Evolutionary conservation across 2,797 vertebrate species (phyloP).

Genomic region (Poliocrania exsul): DNA sequence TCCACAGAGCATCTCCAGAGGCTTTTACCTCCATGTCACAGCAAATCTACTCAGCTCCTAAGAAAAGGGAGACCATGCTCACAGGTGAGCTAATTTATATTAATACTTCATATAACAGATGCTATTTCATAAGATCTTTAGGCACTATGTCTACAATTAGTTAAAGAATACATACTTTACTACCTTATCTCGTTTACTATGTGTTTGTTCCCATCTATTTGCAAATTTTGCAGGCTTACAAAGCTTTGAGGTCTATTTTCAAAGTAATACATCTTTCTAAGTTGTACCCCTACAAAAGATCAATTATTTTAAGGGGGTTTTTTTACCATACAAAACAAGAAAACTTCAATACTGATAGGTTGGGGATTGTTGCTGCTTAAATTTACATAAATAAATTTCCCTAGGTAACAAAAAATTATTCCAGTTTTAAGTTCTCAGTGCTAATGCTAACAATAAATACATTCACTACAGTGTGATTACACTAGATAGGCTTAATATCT

Average conservation of each 20-base stretch:
- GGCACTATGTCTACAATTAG: conserved; percentile 13
- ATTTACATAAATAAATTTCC: conserved; percentile 48
- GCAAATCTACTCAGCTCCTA: conserved; percentile 27
- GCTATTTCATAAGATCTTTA: conserved; percentile 32
- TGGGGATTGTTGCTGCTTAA: background rate
- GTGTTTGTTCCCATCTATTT: conserved; percentile 17
- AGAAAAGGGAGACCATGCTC: background rate
- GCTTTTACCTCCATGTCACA: conserved; percentile 4
- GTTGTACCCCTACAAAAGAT: background rate
- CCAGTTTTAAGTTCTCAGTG: background rate
- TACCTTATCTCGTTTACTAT: conserved; percentile 22
- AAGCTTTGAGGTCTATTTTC: conserved; percentile 9
- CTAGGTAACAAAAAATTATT: conserved; percentile 31
- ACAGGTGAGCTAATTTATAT: conserved; percentile 31
- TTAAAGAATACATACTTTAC: conserved; percentile 37
- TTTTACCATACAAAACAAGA: background rate
- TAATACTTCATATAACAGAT: conserved; percentile 25
- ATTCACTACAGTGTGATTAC: background rate
- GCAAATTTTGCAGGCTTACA: conserved; percentile 12
- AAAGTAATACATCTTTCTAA: conserved; percentile 8
- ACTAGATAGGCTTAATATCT: background rate
- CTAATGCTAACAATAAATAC: conserved; percentile 19
- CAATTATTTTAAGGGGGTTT: background rate
- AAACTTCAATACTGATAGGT: background rate
- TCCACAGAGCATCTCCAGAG: conserved; percentile 9